Base-by-base conservation (phyloP, 2,113 vertebrate genomes). In the Progne subis region DNA sequence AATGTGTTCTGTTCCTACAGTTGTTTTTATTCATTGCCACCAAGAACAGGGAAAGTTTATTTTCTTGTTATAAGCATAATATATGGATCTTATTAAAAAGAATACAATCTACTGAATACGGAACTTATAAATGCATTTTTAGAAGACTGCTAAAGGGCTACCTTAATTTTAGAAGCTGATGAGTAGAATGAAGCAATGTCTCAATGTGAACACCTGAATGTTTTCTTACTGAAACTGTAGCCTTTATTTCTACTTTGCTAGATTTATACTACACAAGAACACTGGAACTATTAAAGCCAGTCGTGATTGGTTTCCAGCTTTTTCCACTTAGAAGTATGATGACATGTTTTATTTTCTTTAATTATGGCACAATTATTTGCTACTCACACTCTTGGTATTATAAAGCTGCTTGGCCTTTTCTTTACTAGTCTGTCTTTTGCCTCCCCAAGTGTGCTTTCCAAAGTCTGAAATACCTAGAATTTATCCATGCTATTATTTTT, bases 271-370 rank as follows among this genome's bases (percentile, higher is more conserved):
- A 47, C 86, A 83, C 68, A 64, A 74, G 71, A 95, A 65, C 69
- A 90, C 90, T 92, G 85, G 90, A 97, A 63, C 97, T 94, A 97
- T 98, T 98, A 98, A 97, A 96, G 97, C 96, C 97, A 97, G 90
- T 81, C 29, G 25, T 98, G 96, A 98, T 98, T 98, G 93, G 93
- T 98, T 98, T 97, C 96, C 86, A 95, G 90, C 92, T 94, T 96
- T 97, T 98, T 97, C 94, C 86, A 37, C 94, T 88, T 97, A 97
- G 97, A 98, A 85, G 76, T 93, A 90, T 93, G 88, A 92, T 98
- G 97, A 97, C 97, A 97, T 98, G 96, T 77, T 98, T 98, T 98
- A 98, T 98, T 98, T 97, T 97, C 98, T 98, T 98, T 98, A 98
- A 98, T 98, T 98, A 98, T 96, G 90, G 95, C 96, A 91, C 97